phyloP scores from a whole-genome alignment of 2,797 vertebrate genomes.

The Girardinus metallicus region DNA sequence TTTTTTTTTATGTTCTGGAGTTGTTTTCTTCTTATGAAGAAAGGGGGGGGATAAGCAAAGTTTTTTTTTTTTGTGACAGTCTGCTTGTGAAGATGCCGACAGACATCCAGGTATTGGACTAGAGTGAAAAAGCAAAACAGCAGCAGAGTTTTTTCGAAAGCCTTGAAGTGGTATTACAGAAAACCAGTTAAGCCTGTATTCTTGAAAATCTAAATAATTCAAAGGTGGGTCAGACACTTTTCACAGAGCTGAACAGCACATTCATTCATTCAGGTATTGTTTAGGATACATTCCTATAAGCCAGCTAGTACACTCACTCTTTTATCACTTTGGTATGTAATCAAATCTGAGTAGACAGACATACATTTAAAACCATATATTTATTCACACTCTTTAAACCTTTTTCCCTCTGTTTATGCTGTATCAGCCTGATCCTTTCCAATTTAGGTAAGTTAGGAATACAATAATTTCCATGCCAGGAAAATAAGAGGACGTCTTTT shows the following conservation, averaged over 20 bases:
- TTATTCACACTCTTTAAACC: not conserved
- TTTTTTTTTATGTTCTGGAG: not conserved
- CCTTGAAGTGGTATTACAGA: not conserved
- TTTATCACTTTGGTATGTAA: not conserved
- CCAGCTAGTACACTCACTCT: not conserved
- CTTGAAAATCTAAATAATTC: not conserved
- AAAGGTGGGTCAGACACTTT: not conserved
- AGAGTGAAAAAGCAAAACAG: not conserved
- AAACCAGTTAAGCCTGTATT: not conserved
- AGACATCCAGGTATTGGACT: not conserved
- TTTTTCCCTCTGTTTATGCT: not conserved
- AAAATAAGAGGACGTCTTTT: not conserved
- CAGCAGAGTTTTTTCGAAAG: not conserved
- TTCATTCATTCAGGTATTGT: not conserved
- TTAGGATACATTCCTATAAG: not conserved
- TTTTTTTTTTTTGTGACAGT: not conserved
- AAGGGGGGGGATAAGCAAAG: not conserved
- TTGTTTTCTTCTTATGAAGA: not conserved
- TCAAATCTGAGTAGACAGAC: not conserved
- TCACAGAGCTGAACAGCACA: not conserved
- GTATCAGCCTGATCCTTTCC: not conserved
- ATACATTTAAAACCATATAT: not conserved
- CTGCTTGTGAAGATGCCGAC: not conserved
- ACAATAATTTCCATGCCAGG: not conserved
- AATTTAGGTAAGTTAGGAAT: not conserved